Conservation (phyloP, 2,113 vertebrate genomes). For the Melospiza georgiana region DNA sequence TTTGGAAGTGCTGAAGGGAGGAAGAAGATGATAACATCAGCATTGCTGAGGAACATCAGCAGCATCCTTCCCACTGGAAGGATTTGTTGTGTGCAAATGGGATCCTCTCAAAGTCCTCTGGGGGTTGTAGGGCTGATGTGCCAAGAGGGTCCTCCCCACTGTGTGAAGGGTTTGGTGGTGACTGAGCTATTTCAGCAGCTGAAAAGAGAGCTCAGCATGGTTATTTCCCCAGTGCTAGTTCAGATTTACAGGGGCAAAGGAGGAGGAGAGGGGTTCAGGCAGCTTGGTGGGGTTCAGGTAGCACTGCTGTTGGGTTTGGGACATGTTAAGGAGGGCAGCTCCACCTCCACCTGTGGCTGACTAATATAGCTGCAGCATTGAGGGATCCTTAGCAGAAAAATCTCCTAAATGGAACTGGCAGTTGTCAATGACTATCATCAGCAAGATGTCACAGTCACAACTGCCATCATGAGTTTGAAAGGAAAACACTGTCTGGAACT, state of each 20-base stretch:
- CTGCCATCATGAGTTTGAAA: background rate
- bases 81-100: background rate
- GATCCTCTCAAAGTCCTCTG: background rate
- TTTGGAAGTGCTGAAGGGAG: background rate
- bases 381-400: background rate
- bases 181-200: background rate
- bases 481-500: background rate
- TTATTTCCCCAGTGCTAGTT: background rate
- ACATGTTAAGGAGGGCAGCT: background rate
- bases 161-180: background rate
- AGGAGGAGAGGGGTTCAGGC: background rate
- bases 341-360: background rate
- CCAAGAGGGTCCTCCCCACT: background rate
- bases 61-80: background rate
- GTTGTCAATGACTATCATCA: background rate
- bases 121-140: background rate
- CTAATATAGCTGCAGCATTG: background rate
- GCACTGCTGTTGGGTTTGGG: background rate
- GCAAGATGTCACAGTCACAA: background rate
- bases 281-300: background rate
- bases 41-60: background rate
- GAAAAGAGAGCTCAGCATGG: background rate
- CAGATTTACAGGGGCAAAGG: background rate
- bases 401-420: background rate
- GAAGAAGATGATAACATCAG: background rate